Evolutionary conservation across 2,113 vertebrate species (phyloP).

Genomic region (Dromiciops gliroides): DNA sequence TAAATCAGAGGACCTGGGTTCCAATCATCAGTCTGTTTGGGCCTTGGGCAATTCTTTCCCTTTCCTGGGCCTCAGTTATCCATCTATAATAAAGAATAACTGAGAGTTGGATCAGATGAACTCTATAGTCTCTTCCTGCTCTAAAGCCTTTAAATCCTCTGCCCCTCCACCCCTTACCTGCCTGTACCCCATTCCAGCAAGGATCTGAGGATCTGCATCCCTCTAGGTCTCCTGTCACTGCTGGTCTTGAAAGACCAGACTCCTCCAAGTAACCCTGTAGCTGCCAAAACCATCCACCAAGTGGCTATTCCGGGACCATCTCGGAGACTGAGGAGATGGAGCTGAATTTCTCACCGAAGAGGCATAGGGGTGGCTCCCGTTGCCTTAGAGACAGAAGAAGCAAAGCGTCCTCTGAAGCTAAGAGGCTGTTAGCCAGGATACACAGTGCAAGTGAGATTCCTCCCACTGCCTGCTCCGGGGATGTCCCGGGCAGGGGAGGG

Average conservation of each 20-base stretch:
- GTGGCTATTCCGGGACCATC: neutral
- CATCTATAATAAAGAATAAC: neutral
- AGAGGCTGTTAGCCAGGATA: neutral
- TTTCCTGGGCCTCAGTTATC: neutral
- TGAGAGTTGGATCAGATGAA: neutral
- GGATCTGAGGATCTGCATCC: neutral
- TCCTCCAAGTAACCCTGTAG: neutral
- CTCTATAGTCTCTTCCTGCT: neutral
- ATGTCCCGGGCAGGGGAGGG: neutral
- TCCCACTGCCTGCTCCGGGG: neutral
- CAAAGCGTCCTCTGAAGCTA: neutral
- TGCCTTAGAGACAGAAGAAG: neutral
- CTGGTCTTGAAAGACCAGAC: neutral
- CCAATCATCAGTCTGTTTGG: neutral
- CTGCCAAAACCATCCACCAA: neutral
- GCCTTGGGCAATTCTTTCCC: neutral
- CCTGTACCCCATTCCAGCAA: neutral
- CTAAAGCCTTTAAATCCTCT: too few species aligned
- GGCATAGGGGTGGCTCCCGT: neutral
- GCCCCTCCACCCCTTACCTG: neutral
- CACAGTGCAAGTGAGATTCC: neutral
- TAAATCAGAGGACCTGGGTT: neutral
- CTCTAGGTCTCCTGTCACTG: neutral
- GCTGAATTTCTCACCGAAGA: neutral
- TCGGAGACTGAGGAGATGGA: neutral